These are phyloP conservation scores for Morinoia aosen DNA, from an alignment of 2,888 invertebrate genomes.

Conservation along the genomic window DNA sequence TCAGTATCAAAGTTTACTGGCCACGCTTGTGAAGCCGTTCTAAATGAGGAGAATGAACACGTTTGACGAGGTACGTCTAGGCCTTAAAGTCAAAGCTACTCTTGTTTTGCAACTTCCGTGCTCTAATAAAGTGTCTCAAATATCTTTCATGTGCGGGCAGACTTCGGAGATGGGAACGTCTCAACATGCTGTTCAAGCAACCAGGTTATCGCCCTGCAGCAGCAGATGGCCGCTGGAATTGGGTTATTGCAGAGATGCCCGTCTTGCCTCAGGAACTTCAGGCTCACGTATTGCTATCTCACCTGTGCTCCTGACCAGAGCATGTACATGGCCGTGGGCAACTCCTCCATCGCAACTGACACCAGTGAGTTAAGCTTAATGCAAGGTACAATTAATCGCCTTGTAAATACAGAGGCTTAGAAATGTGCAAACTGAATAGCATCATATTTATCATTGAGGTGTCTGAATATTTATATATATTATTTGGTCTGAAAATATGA, in stretches of 20 bases:
- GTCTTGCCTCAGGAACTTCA: constrained; percentile 87
- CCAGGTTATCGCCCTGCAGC: constrained; percentile 68
- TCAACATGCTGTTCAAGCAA: constrained; percentile 63
- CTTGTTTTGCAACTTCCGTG: no score
- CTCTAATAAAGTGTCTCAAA: no score
- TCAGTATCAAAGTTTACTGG: no score
- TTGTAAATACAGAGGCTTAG: background rate
- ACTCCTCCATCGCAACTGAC: background rate
- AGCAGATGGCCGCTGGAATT: constrained; percentile 75
- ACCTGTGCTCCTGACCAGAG: constrained; percentile 87
- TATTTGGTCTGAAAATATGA: no score
- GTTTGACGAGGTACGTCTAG: no score
- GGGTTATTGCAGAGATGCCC: constrained; percentile 79
- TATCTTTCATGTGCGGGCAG: background rate
- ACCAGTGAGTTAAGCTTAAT: constrained; percentile 42
- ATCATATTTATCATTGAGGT: background rate
- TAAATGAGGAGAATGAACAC: no score
- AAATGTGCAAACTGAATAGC: background rate
- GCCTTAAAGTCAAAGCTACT: no score
- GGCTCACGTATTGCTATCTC: constrained; percentile 85
- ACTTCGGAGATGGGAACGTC: constrained; percentile 29
- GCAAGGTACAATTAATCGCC: background rate
- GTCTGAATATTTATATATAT: no score
- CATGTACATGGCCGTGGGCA: constrained; percentile 78
- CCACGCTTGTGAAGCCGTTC: no score